Conservation (phyloP, 2,888 invertebrate species). For the Blastobasis lacticolella region DNA sequence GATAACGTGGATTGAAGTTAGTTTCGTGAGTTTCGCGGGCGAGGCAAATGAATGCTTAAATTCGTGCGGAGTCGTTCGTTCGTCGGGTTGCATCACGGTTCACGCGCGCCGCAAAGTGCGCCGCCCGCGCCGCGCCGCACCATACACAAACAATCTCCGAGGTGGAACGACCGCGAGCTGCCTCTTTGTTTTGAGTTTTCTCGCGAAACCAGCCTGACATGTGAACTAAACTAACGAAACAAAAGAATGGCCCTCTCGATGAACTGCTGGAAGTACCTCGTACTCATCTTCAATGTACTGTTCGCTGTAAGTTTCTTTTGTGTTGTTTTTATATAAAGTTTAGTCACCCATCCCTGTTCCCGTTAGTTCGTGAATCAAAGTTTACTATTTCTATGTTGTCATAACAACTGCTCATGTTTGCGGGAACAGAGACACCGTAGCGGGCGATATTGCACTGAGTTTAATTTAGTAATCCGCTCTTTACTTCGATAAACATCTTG, state of each 20-base stretch:
- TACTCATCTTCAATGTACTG: slow-evolving; percentile 62
- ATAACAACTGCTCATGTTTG: slow-evolving; percentile 43
- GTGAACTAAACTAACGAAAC: slow-evolving; percentile 34
- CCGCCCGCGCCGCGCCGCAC: slow-evolving; percentile 6
- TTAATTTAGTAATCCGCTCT: no score
- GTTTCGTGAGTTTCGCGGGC: no score
- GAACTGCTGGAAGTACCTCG: slow-evolving; percentile 69
- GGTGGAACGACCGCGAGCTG: slow-evolving; percentile 58
- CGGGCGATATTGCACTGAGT: no score
- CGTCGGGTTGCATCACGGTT: slow-evolving; percentile 39
- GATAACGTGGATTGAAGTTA: no score
- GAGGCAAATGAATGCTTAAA: slow-evolving; percentile 50
- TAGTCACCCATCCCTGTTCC: slow-evolving; percentile 15
- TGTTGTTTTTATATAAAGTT: slow-evolving; percentile 14
- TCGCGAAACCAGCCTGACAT: slow-evolving; percentile 53
- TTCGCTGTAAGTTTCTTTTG: slow-evolving; percentile 56
- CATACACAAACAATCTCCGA: slow-evolving; percentile 55
- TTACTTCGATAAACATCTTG: slow-evolving; percentile 7
- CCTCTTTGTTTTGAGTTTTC: slow-evolving; percentile 54
- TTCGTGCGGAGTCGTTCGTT: slow-evolving; percentile 29
- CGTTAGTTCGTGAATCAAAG: slow-evolving; percentile 29
- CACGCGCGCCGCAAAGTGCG: neutral
- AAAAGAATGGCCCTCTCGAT: slow-evolving; percentile 61
- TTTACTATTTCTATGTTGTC: slow-evolving; percentile 38
- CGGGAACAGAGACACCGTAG: slow-evolving; percentile 3